Evolutionary conservation across 2,888 invertebrate genomes (phyloP), one percentile per base, ranked within the genome.

Genomic region (Boloria selene): DNA sequence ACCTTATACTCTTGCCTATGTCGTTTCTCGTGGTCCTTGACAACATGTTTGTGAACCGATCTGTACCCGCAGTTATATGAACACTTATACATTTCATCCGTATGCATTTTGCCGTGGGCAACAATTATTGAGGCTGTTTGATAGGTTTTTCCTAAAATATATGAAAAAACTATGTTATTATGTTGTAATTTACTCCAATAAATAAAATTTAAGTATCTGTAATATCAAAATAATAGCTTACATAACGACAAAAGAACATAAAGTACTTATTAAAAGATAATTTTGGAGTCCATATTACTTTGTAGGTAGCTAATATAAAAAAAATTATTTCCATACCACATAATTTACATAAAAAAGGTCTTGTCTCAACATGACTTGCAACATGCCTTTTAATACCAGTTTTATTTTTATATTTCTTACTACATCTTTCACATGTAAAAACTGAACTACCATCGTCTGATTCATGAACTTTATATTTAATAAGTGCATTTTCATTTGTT

Each of bases 321-420:
- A 55, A 54, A 54, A 7, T 53, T 13, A 6, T 13, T n/a, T 45
- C 78, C 83, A 80, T 73, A 90, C 90, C 88, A 75, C 90, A 91
- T n/a, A 88, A 70, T 73, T 87, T 90, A 73, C 91, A 91, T 42
- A 82, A 66, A 72, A 82, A 87, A 0, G 87, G 86, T 47, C 87
- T 78, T 0, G 79, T 77, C 42, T 81, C 72, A 7, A 67, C 72
- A 72, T 90, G 87, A 17, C 68, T 70, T 16, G 70, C 54, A 0
- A 80, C 63, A 74, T 90, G 88, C 45, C 79, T 78, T 0, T 73
- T 70, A 1, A 87, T 79, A 42, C 75, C 72, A 45, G 75, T 77
- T 63, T 80, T 80, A 44, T 72, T 75, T 45, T 69, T 72, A 71
- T 75, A 85, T 3, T 73, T 70, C 66, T 83, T 83, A 14, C 73